Evolutionary conservation across 2,113 vertebrate genomes (phyloP).

Genomic region (Triplophysa siluroides): DNA sequence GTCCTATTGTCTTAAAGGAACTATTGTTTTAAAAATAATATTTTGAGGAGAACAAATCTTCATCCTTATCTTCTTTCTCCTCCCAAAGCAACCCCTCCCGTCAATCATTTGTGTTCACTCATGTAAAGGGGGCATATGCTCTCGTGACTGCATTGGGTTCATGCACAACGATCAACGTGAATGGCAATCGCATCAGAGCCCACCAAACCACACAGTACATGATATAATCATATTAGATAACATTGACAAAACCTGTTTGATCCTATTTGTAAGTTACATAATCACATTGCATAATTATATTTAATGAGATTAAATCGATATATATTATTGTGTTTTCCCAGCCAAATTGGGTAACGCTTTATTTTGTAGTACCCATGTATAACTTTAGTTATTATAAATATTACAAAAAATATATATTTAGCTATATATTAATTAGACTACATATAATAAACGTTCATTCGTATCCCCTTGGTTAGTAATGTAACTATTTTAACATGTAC

Average conservation of each 20-base stretch:
- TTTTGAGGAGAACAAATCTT: not conserved
- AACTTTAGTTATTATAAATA: too few relatives aligned
- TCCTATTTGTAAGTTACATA: slow-evolving; percentile 2
- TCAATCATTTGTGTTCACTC: slow-evolving; percentile 14
- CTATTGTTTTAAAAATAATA: not conserved
- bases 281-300: slow-evolving; percentile 20
- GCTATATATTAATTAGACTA: too few relatives aligned
- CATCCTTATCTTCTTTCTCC: not conserved
- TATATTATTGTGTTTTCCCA: not conserved
- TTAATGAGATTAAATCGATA: not conserved
- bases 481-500: not conserved
- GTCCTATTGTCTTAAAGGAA: not conserved
- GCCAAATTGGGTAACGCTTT: not conserved
- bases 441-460: too few relatives aligned
- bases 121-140: not conserved
- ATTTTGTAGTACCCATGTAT: not conserved
- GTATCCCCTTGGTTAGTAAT: not conserved
- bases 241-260: not conserved
- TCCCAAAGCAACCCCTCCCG: not conserved
- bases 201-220: not conserved
- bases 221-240: slow-evolving; percentile 3
- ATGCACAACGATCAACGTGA: not conserved
- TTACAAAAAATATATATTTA: too few relatives aligned
- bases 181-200: not conserved
- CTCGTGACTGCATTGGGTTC: not conserved